Percentiles rank a stretch among this genome's conserved stretches.
phyloP scores from a whole-genome alignment of 2,888 invertebrate species.

The Megalurothrips usitatus region DNA sequence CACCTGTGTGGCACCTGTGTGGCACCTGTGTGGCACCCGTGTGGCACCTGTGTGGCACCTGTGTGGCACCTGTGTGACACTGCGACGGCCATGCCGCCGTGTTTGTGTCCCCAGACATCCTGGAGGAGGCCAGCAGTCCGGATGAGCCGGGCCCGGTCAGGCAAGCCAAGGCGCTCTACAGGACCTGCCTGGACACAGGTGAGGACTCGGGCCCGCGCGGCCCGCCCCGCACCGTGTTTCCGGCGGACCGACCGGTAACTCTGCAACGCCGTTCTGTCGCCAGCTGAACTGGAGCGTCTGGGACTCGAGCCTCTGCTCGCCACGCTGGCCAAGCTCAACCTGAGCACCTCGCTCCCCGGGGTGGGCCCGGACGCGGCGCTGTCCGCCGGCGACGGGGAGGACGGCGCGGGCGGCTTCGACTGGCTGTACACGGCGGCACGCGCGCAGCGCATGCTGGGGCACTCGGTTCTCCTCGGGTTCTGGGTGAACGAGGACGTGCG shows the following conservation, averaged over 20 bases:
- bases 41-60: background rate
- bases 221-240: too few relatives aligned
- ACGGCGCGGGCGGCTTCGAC: slow-evolving; percentile 49
- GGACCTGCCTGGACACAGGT: slow-evolving; percentile 64
- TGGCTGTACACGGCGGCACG: slow-evolving; percentile 54
- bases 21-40: too few relatives aligned
- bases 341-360: slow-evolving; percentile 42
- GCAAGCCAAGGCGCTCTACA: slow-evolving; percentile 58
- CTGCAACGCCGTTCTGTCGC: background rate
- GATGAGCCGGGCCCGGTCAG: slow-evolving; percentile 42
- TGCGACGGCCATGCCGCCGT: too few relatives aligned
- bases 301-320: slow-evolving; percentile 61
- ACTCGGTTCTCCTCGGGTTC: slow-evolving; percentile 58
- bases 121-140: slow-evolving; percentile 39
- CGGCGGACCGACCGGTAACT: too few relatives aligned
- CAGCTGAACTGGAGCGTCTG: slow-evolving; percentile 56
- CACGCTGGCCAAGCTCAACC: slow-evolving; percentile 51
- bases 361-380: background rate
- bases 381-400: slow-evolving; percentile 51
- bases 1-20: too few relatives aligned
- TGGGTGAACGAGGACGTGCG: slow-evolving; percentile 62
- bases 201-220: slow-evolving; percentile 39
- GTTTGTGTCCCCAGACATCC: slow-evolving; percentile 39
- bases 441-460: slow-evolving; percentile 52
- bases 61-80: too few relatives aligned